Base-by-base conservation (phyloP, 2,888 invertebrate genomes). In the Parnassius mnemosyne region DNA sequence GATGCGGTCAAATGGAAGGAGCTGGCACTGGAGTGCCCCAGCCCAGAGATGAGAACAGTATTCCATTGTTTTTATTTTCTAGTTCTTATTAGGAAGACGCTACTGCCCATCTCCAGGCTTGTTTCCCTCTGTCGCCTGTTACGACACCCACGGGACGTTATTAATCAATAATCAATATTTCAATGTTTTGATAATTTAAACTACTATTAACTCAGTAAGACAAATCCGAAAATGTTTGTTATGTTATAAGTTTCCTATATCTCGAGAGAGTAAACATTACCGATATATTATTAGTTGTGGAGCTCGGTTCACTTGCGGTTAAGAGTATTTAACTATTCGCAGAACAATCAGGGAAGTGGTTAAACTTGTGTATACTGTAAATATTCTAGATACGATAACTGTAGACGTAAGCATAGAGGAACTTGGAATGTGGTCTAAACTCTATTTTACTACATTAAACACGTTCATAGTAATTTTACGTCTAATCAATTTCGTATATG, bases 291-390 rank as follows among this genome's bases (percentile, higher is more conserved):
- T 59, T 63, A 63, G 58, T 59, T 56, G 46, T 46, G 46, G 59
- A 52, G 59, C 52, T 59, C 59, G 53, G 58, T 61, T 50, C 65
- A 62, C 62, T 61, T 62, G 62, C 61, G 68, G 61, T 63, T 64
- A 68, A 60, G 55, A 60, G 60, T 63, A 63, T 75, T 78, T 75
- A 72, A 76, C 73, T 73, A 75, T 81, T 83, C 76, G 68, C 43
- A 66, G 81, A 83, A 83, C 78, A 75, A 79, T 79, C 68, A 71
- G 73, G 83, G 79, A 81, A 83, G 76, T 72, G 73, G 73, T 75
- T 72, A 64, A 71, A 73, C 70, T 68, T 63, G 61, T 69, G 69
- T 69, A 67, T 68, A 69, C 69, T 74, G 71, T 74, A 70, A 71
- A 74, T 66, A 69, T 53, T 47, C 55, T 61, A 58, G 61, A 53